Conservation (phyloP, 92 coral and sea anemone species). For the Muricea muricata region DNA sequence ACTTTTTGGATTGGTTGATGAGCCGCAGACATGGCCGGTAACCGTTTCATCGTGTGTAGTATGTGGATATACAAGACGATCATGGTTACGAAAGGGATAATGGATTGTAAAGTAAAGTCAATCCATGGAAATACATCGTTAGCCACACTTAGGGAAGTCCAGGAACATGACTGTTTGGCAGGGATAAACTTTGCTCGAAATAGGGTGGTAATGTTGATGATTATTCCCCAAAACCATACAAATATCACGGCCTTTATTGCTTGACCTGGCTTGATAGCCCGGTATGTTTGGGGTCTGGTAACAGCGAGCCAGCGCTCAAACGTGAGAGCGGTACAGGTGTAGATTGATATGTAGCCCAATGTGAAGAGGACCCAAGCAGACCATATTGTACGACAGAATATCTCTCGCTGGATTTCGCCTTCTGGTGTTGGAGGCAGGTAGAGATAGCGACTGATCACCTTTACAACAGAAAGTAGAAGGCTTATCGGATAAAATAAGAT, state of each 20-base stretch:
- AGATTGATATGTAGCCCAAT: slow-evolving; percentile 75
- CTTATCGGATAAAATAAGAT: too few relatives aligned
- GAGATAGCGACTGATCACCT: slow-evolving; percentile 15
- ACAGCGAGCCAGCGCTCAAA: slow-evolving; percentile 74
- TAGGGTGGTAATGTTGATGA: not conserved
- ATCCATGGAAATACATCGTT: slow-evolving; percentile 7
- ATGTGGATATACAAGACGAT: slow-evolving; percentile 72
- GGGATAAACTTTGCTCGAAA: slow-evolving; percentile 24
- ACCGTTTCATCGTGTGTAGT: slow-evolving; percentile 69
- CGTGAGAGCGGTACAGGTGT: slow-evolving; percentile 72
- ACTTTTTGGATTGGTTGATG: slow-evolving; percentile 66
- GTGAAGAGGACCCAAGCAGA: slow-evolving; percentile 64
- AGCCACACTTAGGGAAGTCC: slow-evolving; percentile 18
- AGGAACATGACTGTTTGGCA: slow-evolving; percentile 5
- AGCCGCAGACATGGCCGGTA: slow-evolving; percentile 18
- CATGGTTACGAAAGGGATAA: slow-evolving; percentile 71
- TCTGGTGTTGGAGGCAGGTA: slow-evolving; percentile 13
- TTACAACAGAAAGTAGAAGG: too few relatives aligned
- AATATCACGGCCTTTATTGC: not conserved
- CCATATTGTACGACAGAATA: slow-evolving; percentile 72
- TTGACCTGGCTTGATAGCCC: slow-evolving; percentile 13
- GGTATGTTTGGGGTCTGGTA: not conserved
- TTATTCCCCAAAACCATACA: slow-evolving; percentile 31
- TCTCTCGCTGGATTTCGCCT: slow-evolving; percentile 3
- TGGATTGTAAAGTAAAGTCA: slow-evolving; percentile 70